These are phyloP conservation scores for Noctua comes DNA, from an alignment of 2,888 invertebrate species.

Conservation along the genomic window DNA sequence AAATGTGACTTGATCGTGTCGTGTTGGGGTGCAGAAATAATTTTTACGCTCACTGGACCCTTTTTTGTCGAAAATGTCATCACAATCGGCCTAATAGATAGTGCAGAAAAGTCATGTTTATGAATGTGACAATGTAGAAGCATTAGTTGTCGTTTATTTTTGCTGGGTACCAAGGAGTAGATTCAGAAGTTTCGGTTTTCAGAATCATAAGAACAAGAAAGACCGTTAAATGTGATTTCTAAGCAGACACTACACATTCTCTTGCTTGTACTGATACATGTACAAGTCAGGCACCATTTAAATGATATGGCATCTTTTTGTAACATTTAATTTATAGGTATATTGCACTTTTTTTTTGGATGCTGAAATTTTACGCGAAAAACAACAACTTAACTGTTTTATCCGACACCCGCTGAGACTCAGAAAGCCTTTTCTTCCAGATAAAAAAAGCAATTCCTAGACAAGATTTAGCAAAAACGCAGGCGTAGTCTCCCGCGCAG, in stretches of 20 bases:
- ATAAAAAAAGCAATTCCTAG: constrained; percentile 56
- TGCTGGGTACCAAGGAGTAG: neutral
- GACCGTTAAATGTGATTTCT: neutral
- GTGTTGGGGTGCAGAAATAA: constrained; percentile 56
- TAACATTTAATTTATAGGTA: neutral
- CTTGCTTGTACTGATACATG: neutral
- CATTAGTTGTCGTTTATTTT: neutral
- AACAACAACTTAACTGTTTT: neutral
- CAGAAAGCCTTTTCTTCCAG: constrained; percentile 27
- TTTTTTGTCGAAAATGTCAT: constrained; percentile 56
- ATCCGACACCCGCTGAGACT: constrained; percentile 52
- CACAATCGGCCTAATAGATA: constrained; percentile 60
- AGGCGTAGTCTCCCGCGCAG: constrained; percentile 62
- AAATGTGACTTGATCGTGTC: constrained; percentile 63
- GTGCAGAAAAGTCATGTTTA: constrained; percentile 28
- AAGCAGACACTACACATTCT: neutral
- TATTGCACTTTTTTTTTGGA: neutral
- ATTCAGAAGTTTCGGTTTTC: neutral
- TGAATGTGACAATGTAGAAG: constrained; percentile 2
- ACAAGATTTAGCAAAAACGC: constrained; percentile 49
- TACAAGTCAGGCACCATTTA: neutral
- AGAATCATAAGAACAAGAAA: neutral
- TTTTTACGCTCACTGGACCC: constrained; percentile 71
- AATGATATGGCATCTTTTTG: neutral
- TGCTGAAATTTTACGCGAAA: neutral